These are phyloP conservation scores for Mimachlamys varia DNA, from an alignment of 2,888 invertebrate genomes.

Conservation along the genomic window DNA sequence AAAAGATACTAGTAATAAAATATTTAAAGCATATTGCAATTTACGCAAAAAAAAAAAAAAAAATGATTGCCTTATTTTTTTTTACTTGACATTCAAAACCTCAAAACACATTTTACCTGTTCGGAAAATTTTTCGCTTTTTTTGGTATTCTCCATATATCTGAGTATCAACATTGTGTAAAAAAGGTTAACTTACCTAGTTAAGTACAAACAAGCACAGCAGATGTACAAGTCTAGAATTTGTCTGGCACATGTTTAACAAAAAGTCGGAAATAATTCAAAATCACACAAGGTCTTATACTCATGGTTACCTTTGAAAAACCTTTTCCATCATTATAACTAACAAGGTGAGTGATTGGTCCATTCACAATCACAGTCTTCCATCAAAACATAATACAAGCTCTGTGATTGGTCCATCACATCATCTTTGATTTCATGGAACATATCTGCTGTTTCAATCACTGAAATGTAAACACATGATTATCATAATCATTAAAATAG, in stretches of 20 bases:
- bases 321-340: slow-evolving; percentile 2
- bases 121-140: not conserved
- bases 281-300: not conserved
- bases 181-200: slow-evolving; percentile 1
- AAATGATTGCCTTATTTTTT: not conserved
- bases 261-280: not conserved
- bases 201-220: slow-evolving; percentile 12
- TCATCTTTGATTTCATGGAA: slow-evolving; percentile 32
- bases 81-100: not conserved
- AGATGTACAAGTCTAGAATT: not conserved
- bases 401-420: slow-evolving; percentile 36
- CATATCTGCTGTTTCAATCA: slow-evolving; percentile 14
- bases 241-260: slow-evolving; percentile 5
- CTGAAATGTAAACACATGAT: slow-evolving; percentile 31
- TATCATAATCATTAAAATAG: not conserved
- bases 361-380: slow-evolving; percentile 31
- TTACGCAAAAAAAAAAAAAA: not conserved
- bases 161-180: not conserved
- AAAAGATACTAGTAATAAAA: not conserved
- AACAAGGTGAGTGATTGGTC: slow-evolving; percentile 31
- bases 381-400: slow-evolving; percentile 36
- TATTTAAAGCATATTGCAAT: not conserved
- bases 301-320: slow-evolving; percentile 29
- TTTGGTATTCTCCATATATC: not conserved
- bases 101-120: not conserved